Percentiles rank a stretch among this genome's conserved stretches.
Conservation (phyloP, 2,888 invertebrate genomes). For the Pyrrhosoma nymphula region DNA sequence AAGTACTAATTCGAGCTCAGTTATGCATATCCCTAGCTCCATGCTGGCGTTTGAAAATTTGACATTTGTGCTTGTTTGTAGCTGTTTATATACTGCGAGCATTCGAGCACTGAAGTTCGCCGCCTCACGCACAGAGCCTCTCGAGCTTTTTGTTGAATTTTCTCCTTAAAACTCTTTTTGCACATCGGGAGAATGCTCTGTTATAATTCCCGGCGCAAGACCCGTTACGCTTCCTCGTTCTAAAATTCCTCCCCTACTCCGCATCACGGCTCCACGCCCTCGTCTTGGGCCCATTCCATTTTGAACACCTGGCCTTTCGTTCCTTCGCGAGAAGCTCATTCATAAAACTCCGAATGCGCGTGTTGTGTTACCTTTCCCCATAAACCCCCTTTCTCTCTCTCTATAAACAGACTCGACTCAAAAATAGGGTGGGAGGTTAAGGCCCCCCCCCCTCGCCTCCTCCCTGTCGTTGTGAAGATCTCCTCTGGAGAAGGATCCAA, state of each 20-base stretch:
- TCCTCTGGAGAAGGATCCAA: neutral
- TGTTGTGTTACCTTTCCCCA: neutral
- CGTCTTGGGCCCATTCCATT: neutral
- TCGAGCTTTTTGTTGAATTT: no score
- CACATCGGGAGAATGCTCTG: no score
- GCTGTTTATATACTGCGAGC: no score
- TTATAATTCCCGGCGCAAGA: neutral
- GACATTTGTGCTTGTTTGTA: no score
- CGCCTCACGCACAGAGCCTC: no score
- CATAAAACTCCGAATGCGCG: conserved; percentile 13
- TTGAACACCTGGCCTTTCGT: conserved; percentile 24
- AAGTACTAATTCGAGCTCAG: no score
- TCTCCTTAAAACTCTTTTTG: no score
- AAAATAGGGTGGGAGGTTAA: neutral
- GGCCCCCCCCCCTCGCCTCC: neutral
- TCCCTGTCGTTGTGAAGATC: neutral
- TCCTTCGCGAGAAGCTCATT: neutral
- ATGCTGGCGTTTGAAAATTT: no score
- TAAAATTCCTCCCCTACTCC: neutral
- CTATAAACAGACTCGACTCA: neutral
- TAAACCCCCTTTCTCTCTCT: neutral
- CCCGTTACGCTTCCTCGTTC: neutral
- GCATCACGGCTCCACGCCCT: neutral
- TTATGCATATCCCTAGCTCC: no score
- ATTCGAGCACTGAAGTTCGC: no score